Base-by-base conservation (phyloP, 2,888 invertebrate genomes). In the Harpalus rubripes region DNA sequence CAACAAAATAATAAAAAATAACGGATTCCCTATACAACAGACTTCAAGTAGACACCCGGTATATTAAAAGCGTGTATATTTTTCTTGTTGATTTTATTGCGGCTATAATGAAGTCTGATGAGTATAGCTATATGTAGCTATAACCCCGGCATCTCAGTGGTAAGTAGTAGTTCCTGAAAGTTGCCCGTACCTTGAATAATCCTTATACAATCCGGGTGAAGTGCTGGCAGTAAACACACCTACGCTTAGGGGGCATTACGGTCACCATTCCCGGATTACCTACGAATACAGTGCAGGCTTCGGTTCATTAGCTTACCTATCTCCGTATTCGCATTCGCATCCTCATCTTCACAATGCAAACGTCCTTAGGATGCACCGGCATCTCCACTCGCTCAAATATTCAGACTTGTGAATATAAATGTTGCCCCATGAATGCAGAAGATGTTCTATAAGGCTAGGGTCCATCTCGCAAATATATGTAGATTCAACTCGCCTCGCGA, bases 381-480 rank as follows among this genome's bases (percentile, higher is more conserved):
- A 61, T 15, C 59, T 61, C 16, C 7, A 1, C 15, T 7, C 15
- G 59, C 10, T 7, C 22, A 63, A 63, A 63, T 63, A 68, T 68
- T 39, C 68, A 68, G 68, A 68, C 32, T 68, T 68, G 26, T 68
- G 68, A 68, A 68, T 68, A 68, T 68, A 68, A 68, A 68, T 68
- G 68, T 39, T 32, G 39, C 8, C 16, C 59, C 16, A 8, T 16
- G 59, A 8, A 8, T 16, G 16, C 15, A 61, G 59, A 18, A 18
- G 16, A 16, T 3, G 8, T 56, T 56, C n/a, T 56, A 56, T 61
- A 18, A 16, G 10, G 32, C 12, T 26, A 26, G 68, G n/a, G 32
- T 8, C 32, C 22, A 8, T n/a, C 78, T 12, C 44, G 87, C 89
- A 90, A 90, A 90, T 90, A 88, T 90, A 90, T 90, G 90, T 90